phyloP scores from a whole-genome alignment of 2,888 invertebrate genomes.

The Pammene fasciana region DNA sequence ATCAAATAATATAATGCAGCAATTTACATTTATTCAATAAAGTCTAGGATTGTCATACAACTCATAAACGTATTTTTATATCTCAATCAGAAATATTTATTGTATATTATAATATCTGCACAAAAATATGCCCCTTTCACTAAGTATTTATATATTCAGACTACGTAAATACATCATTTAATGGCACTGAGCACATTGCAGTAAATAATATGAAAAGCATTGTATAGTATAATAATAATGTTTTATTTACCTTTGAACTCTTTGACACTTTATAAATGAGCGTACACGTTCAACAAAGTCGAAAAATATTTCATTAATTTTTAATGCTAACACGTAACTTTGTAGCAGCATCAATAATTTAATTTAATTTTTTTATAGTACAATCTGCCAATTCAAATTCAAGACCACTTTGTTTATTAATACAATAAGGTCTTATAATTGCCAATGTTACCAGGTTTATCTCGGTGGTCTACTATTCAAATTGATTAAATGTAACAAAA shows the following conservation, averaged over 20 bases:
- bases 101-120: no score
- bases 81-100: no score
- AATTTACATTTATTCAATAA: constrained; percentile 16
- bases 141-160: constrained; percentile 14
- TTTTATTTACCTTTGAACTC: constrained; percentile 7
- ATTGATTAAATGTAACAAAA: not conserved
- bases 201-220: constrained; percentile 12
- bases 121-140: constrained; percentile 24
- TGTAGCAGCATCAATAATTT: no score
- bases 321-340: not conserved
- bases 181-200: constrained; percentile 15
- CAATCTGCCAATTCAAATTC: no score
- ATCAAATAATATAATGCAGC: constrained; percentile 20
- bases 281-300: not conserved
- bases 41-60: constrained; percentile 8
- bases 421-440: no score
- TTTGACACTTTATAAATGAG: constrained; percentile 14
- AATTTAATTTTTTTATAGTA: no score
- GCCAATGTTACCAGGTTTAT: not conserved
- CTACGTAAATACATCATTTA: constrained; percentile 18
- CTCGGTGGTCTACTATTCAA: not conserved
- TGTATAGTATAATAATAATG: not conserved
- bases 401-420: no score
- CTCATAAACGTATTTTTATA: constrained; percentile 21
- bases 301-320: not conserved